phyloP scores from a whole-genome alignment of 2,113 vertebrate species.

The Ptychochromis oligacanthus region DNA sequence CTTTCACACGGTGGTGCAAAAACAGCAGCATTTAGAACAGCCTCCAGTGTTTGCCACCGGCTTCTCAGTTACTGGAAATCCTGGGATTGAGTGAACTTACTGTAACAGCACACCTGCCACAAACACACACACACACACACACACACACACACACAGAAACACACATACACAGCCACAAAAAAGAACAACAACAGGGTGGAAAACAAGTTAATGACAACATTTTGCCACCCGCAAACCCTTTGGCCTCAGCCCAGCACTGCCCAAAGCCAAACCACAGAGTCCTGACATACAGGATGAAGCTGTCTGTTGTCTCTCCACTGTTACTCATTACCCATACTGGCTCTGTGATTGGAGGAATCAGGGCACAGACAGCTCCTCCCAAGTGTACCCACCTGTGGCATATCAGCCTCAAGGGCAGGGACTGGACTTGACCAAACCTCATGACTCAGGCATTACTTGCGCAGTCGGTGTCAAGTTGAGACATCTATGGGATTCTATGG shows the following conservation, averaged over 20 bases:
- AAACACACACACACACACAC: slow-evolving; percentile 48
- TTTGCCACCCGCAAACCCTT: slow-evolving; percentile 59
- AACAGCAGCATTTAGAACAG: slow-evolving; percentile 60
- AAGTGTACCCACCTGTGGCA: slow-evolving; percentile 65
- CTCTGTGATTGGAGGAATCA: slow-evolving; percentile 40
- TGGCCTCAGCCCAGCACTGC: slow-evolving; percentile 50
- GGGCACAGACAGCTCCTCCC: slow-evolving; percentile 35
- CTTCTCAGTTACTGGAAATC: slow-evolving; percentile 72
- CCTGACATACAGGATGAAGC: slow-evolving; percentile 47
- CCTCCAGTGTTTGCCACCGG: slow-evolving; percentile 55
- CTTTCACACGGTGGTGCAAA: slow-evolving; percentile 60
- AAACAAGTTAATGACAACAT: slow-evolving; percentile 77
- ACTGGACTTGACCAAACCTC: slow-evolving; percentile 29
- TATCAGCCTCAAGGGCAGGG: slow-evolving; percentile 36
- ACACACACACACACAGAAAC: slow-evolving; percentile 1
- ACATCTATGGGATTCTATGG: slow-evolving; percentile 44
- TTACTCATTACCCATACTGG: slow-evolving; percentile 57
- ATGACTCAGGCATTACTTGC: slow-evolving; percentile 59
- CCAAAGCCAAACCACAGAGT: slow-evolving; percentile 63
- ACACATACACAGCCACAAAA: slow-evolving; percentile 21
- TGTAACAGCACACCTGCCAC: slow-evolving; percentile 71
- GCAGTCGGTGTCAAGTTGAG: slow-evolving; percentile 55
- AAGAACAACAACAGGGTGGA: slow-evolving; percentile 55
- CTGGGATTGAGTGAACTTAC: slow-evolving; percentile 68
- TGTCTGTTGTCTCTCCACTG: slow-evolving; percentile 39